Evolutionary conservation across 2,113 vertebrate species (phyloP).

Genomic region (Limnothrissa miodon): DNA sequence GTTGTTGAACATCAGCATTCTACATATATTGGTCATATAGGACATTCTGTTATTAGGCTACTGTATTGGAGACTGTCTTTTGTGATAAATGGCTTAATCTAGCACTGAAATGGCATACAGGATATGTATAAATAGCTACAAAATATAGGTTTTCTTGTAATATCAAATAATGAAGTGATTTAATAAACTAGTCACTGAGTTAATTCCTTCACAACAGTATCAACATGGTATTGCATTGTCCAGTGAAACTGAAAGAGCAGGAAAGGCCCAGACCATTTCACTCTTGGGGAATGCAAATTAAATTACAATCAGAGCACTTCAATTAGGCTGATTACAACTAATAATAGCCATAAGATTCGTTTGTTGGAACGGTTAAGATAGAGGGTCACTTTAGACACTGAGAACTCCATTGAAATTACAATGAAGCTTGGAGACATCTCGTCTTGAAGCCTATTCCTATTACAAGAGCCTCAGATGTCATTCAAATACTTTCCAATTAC

Average conservation of each 20-base stretch:
- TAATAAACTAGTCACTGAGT: conserved; percentile 37
- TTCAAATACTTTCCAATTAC: conserved; percentile 19
- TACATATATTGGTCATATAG: no score
- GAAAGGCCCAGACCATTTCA: conserved; percentile 33
- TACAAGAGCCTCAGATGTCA: conserved; percentile 23
- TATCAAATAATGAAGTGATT: conserved; percentile 27
- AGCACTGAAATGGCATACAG: conserved; percentile 58
- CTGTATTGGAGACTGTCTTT: conserved; percentile 57
- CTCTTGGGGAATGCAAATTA: conserved; percentile 1
- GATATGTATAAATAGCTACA: conserved; percentile 61
- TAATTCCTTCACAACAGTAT: background rate
- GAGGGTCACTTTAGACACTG: background rate
- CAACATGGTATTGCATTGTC: background rate
- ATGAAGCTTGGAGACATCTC: conserved; percentile 15
- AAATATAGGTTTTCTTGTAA: conserved; percentile 28
- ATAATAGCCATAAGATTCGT: conserved; percentile 29
- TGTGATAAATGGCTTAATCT: conserved; percentile 69
- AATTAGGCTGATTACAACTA: background rate
- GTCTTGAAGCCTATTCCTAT: background rate
- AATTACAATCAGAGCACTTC: conserved; percentile 17
- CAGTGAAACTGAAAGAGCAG: conserved; percentile 31
- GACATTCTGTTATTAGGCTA: no score
- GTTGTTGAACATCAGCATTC: background rate
- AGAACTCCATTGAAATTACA: conserved; percentile 8
- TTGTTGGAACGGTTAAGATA: conserved; percentile 15